Base-by-base conservation (phyloP, 2,113 vertebrate species). In the Poecile atricapillus region DNA sequence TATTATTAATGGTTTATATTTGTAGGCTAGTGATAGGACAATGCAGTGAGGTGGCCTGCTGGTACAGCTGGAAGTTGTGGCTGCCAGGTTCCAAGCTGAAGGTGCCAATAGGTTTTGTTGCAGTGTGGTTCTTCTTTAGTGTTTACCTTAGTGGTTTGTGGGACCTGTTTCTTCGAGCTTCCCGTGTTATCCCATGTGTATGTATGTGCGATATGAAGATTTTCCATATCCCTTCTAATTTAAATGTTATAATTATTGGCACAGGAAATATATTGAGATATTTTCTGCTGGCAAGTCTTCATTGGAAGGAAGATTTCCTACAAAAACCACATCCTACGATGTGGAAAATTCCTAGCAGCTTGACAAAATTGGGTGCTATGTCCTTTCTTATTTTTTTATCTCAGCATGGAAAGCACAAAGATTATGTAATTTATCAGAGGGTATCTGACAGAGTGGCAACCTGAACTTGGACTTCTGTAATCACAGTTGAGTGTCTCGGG, bases 381-480 rank as follows among this genome's bases (percentile, higher is more conserved):
- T 92, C 27, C 47, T 91, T 62, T 56, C 17, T 24, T 1, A 0
- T 55, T 75, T 70, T 62, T 77, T 56, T 14, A 31, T 56, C 58
- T 84, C 30, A 11, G 18, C 2, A 1, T 47, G 25, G 44, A 68
- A 39, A 89, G 31, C 31, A 67, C 2, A 59, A 59, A 59, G 70
- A 56, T 89, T 41, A 60, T 49, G 85, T 63, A 80, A 2, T 60
- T 76, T 62, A 21, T 76, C 55, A 77, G 84, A 64, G 62, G 18
- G 20, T 37, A 6, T 93, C 47, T 95, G 87, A 52, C 52, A 79
- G 44, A 93, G 71, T 80, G 25, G 43, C 70, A 73, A 6, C 30
- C 59, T 95, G 89, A 93, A 83, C 78, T 90, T 84, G 71, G 63
- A 82, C 92, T 84, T 95, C 65, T 74, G 39, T 79, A 89, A 82